Conservation (phyloP, 2,113 vertebrate genomes). For the Diadophis punctatus region DNA sequence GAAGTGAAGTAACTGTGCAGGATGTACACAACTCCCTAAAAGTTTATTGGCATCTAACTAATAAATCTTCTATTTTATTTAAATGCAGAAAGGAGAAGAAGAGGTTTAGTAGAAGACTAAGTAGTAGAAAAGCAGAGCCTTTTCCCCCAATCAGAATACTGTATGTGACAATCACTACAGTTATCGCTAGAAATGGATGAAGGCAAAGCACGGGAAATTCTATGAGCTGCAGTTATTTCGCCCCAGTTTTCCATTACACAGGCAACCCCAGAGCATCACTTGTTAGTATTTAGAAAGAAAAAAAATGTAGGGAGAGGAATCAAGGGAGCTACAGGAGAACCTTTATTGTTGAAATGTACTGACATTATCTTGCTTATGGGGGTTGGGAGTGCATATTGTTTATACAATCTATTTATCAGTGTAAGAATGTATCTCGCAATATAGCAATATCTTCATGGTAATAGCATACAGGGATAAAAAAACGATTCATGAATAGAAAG, state of each 20-base stretch:
- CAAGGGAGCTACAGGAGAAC: conserved; percentile 50
- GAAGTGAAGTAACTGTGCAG: conserved; percentile 57
- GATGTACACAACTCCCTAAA: conserved; percentile 37
- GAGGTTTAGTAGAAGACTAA: conserved; percentile 14
- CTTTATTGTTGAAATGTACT: conserved; percentile 51
- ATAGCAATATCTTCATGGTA: conserved; percentile 59
- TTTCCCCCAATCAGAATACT: conserved; percentile 9
- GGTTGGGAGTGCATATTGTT: conserved; percentile 56
- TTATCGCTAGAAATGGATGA: conserved; percentile 46
- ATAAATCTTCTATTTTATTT: conserved; percentile 4
- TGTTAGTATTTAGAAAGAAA: conserved; percentile 61
- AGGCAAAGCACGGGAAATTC: conserved; percentile 31
- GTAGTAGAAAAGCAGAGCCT: not conserved
- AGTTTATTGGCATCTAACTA: conserved; percentile 42
- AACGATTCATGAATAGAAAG: conserved; percentile 61
- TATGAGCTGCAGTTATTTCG: conserved; percentile 48
- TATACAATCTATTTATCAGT: conserved; percentile 66
- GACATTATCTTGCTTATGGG: conserved; percentile 63
- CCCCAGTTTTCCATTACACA: conserved; percentile 54
- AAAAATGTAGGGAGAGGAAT: conserved; percentile 51
- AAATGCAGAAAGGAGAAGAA: conserved; percentile 31
- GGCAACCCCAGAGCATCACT: conserved; percentile 62
- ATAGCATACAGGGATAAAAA: conserved; percentile 59
- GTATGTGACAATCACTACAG: conserved; percentile 28
- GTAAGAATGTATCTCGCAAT: conserved; percentile 54